Evolutionary conservation across 1,140 invertebrate species (phyloP), one percentile per base, ranked within the genome.

Genomic region (Dreissena polymorpha): DNA sequence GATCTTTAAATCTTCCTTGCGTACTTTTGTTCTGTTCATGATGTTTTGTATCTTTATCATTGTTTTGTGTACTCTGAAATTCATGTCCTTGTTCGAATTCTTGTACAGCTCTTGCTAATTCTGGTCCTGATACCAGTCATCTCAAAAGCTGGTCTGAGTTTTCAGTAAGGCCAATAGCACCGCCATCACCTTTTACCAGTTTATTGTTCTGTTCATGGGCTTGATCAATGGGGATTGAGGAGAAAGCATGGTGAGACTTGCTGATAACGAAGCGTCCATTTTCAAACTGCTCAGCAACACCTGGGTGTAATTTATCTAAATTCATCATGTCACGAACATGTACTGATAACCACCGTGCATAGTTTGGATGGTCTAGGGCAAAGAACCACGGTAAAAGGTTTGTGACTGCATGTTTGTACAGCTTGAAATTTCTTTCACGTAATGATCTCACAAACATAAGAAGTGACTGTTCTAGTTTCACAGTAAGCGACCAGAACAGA

Each of bases 261-360:
- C 27, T 10, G 0, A 75, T n/a, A 29, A 63, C 23, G 63, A 89
- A 90, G 13, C 87, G 73, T 12, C 85, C 87, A 51, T 63, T 16
- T 25, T 50, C 8, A 74, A 89, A 86, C 69, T 88, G 74, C 27
- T 25, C 21, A 25, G 0, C 16, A n/a, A 88, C 72, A 21, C 83
- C 74, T 0, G 82, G 85, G 55, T 83, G 51, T 49, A 8, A 68
- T 3, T 55, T 14, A 21, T 83, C 55, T 10, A 83, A 64, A 10
- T 25, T 21, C 29, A 72, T n/a, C 75, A 87, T 85, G 70, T 86
- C 86, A 29, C 78, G n/a, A 21, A 90, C 10, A 77, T 89, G 87
- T 16, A 91, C 85, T 29, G 88, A 83, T n/a, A 89, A 21, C 78
- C 84, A 84, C 27, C 88, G 39, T 53, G 88, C 83, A 83, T 90